Percentiles rank a stretch among this genome's conserved stretches.
phyloP scores from a whole-genome alignment of 2,888 invertebrate species.

The Himalopsyche anomala region DNA sequence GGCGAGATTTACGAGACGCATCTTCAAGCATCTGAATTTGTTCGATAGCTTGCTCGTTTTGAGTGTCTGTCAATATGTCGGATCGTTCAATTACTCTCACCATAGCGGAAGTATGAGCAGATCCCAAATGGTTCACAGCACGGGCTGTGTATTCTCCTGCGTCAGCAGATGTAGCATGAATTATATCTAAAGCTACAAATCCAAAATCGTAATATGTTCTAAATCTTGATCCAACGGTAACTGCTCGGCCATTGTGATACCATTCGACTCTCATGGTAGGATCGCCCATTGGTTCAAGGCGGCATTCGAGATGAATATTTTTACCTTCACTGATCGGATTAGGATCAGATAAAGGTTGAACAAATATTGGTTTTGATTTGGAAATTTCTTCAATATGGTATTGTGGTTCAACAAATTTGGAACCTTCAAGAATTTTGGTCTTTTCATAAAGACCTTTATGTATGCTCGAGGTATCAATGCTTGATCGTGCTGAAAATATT shows the following conservation, averaged over 20 bases:
- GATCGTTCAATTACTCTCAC: conserved; percentile 90
- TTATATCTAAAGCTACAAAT: conserved; percentile 96
- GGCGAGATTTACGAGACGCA: conserved; percentile 82
- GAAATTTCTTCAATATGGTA: conserved; percentile 95
- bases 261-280: conserved; percentile 97
- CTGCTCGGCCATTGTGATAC: conserved; percentile 94
- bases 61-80: conserved; percentile 90
- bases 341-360: conserved; percentile 92
- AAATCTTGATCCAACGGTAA: conserved; percentile 94
- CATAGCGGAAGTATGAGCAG: conserved; percentile 93
- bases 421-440: conserved; percentile 90
- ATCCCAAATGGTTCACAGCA: conserved; percentile 95
- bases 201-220: conserved; percentile 98
- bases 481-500: conserved; percentile 84
- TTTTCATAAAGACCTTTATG: conserved; percentile 91
- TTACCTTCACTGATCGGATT: conserved; percentile 90
- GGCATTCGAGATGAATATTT: conserved; percentile 93
- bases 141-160: conserved; percentile 96
- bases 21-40: conserved; percentile 95
- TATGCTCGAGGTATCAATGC: conserved; percentile 93
- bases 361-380: conserved; percentile 95
- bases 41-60: conserved; percentile 94
- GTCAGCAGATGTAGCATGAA: conserved; percentile 95
- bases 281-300: conserved; percentile 96
- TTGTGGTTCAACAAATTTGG: conserved; percentile 90